Conservation (phyloP, 2,113 vertebrate species). For the Aphelocoma coerulescens region DNA sequence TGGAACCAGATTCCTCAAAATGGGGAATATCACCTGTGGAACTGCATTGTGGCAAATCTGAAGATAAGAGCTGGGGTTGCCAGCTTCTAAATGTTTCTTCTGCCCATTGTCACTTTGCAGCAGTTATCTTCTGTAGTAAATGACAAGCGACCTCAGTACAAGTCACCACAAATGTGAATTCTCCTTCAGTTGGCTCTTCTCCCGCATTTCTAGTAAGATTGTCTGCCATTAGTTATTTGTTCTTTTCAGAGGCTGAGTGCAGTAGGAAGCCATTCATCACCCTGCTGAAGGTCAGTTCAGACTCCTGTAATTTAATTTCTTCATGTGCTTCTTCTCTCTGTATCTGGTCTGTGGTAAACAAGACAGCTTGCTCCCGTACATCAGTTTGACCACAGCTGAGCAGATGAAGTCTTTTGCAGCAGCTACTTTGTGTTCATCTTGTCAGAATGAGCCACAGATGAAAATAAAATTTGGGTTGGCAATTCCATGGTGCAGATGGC, state of each 20-base stretch:
- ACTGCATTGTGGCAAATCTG: not conserved
- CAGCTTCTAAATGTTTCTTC: not conserved
- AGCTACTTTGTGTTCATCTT: not conserved
- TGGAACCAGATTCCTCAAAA: not conserved
- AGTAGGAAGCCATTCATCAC: not conserved
- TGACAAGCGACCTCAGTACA: not conserved
- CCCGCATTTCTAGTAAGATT: not conserved
- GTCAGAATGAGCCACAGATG: not conserved
- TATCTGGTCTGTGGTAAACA: not conserved
- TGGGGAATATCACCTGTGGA: not conserved
- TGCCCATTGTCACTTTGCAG: not conserved
- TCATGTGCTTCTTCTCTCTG: not conserved
- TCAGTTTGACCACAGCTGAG: not conserved
- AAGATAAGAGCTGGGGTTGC: not conserved
- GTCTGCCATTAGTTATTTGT: not conserved
- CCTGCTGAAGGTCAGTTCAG: not conserved
- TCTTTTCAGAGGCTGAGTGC: not conserved
- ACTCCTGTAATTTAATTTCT: slow-evolving; percentile 1
- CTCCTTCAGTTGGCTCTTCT: not conserved
- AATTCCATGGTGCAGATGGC: not conserved
- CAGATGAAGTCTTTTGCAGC: not conserved
- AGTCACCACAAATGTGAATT: not conserved
- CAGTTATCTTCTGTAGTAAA: not conserved
- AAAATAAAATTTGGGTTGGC: not conserved
- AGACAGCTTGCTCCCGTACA: not conserved